phyloP scores from a whole-genome alignment of 2,797 vertebrate genomes.

The Propithecus deckenii region DNA sequence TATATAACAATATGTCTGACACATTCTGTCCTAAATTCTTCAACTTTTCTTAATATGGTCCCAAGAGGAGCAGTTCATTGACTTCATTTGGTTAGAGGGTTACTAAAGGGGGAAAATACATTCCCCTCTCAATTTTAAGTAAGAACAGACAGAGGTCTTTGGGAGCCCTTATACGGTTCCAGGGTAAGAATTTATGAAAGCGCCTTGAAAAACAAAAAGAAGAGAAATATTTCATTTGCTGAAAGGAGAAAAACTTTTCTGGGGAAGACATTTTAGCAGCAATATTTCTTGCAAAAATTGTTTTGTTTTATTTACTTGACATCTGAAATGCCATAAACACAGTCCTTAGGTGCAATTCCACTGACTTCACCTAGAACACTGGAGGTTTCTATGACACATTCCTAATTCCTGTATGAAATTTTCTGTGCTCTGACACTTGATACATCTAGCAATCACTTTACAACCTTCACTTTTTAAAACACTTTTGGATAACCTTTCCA shows the following conservation, averaged over 20 bases:
- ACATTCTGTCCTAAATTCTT: neutral
- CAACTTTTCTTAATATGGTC: neutral
- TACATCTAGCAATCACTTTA: conserved; percentile 72
- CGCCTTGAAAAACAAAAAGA: neutral
- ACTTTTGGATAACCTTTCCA: conserved; percentile 81
- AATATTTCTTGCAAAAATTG: neutral
- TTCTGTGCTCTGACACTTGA: conserved; percentile 35
- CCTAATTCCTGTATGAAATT: conserved; percentile 34
- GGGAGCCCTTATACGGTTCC: neutral
- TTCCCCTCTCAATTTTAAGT: neutral
- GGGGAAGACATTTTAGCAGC: neutral
- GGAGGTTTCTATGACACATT: conserved; percentile 35
- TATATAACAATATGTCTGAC: neutral
- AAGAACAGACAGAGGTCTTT: neutral
- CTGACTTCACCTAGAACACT: conserved; percentile 39
- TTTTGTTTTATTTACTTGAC: conserved; percentile 4
- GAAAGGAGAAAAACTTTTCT: neutral
- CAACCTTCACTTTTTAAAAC: conserved; percentile 74
- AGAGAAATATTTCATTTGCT: neutral
- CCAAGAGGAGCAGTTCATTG: conserved; percentile 8
- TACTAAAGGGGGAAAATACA: neutral
- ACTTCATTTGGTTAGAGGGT: conserved; percentile 12
- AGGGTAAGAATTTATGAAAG: neutral
- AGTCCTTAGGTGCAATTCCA: neutral
- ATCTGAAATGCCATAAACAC: neutral